Evolutionary conservation across 2,797 vertebrate genomes (phyloP), one percentile per base, ranked within the genome.

Genomic region (Rachycentron canadum): DNA sequence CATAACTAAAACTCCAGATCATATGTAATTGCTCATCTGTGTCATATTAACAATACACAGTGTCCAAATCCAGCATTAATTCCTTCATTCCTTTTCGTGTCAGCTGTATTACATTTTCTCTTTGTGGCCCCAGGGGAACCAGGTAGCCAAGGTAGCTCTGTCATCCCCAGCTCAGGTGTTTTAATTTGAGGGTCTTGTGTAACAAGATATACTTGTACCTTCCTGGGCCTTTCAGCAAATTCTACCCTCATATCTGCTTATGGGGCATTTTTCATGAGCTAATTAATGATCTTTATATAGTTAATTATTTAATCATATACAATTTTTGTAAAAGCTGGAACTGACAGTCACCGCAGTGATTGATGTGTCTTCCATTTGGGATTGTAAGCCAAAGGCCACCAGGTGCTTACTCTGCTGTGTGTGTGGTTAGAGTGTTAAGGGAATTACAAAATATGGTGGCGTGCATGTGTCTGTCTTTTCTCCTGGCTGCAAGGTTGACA

Each of bases 101-200:
- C 47, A n/a, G n/a, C 36, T 76, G 71, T 69, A 86, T 83, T 78
- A 78, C 28, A 65, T 75, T 78, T 79, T 57, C 59, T 67, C 34
- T 47, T 49, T 53, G 40, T 66, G 65, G 50, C 73, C 41, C 6
- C 16, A 41, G 23, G 68, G 66, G 26, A 70, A 70, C 36, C 26
- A 41, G 60, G 69, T 69, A 73, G 41, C 65, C 55, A 45, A 55
- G 62, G 45, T 11, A 50, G 21, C 25, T 21, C 78, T 80, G 65
- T 87, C 74, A 50, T 63, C 60, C 38, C n/a, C 58, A 55, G 72
- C 80, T 86, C 58, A 36, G 50, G 69, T 87, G 69, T 84, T 78
- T 82, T 82, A 67, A 85, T 76, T 79, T 52, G 62, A 72, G 69
- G 40, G 41, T 40, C 30, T 57, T 40, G 45, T 75, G 83, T 83